Percentiles rank a stretch among this genome's conserved stretches.
Conservation (phyloP, 2,888 invertebrate species). For the Cremastobaeus sp. region DNA sequence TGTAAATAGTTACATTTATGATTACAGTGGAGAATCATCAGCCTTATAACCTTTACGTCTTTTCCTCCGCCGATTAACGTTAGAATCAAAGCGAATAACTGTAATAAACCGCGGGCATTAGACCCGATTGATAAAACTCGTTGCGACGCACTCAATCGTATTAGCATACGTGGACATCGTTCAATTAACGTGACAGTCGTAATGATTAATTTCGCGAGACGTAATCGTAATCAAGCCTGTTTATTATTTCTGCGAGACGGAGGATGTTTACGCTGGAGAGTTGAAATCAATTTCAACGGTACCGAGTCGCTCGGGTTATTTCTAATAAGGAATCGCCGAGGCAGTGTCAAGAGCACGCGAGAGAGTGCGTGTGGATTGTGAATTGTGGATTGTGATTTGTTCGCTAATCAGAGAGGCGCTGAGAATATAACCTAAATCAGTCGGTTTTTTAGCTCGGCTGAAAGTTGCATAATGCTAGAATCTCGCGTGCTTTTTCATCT, state of each 20-base stretch:
- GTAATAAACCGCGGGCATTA: conserved; percentile 12
- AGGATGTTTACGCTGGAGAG: conserved; percentile 15
- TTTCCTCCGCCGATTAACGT: conserved; percentile 23
- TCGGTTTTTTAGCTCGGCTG: too few relatives aligned
- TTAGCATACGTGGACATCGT: conserved; percentile 31
- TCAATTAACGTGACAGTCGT: conserved; percentile 37
- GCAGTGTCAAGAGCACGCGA: too few relatives aligned
- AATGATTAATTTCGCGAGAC: conserved; percentile 24
- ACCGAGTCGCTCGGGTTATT: too few relatives aligned
- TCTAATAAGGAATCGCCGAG: too few relatives aligned
- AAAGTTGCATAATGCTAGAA: too few relatives aligned
- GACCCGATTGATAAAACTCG: conserved; percentile 21
- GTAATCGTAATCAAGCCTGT: conserved; percentile 7
- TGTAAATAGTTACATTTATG: conserved; percentile 66
- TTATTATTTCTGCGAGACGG: background rate
- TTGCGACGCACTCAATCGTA: background rate
- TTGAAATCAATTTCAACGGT: conserved; percentile 25
- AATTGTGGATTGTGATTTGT: too few relatives aligned
- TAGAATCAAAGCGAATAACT: conserved; percentile 32
- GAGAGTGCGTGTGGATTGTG: too few relatives aligned
- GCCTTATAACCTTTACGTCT: conserved; percentile 50
- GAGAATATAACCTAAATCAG: too few relatives aligned
- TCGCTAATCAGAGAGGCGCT: too few relatives aligned
- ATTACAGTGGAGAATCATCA: conserved; percentile 52
- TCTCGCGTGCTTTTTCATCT: too few relatives aligned